These are phyloP conservation scores for Ips nitidus DNA, from an alignment of 1,140 invertebrate genomes.

Conservation along the genomic window DNA sequence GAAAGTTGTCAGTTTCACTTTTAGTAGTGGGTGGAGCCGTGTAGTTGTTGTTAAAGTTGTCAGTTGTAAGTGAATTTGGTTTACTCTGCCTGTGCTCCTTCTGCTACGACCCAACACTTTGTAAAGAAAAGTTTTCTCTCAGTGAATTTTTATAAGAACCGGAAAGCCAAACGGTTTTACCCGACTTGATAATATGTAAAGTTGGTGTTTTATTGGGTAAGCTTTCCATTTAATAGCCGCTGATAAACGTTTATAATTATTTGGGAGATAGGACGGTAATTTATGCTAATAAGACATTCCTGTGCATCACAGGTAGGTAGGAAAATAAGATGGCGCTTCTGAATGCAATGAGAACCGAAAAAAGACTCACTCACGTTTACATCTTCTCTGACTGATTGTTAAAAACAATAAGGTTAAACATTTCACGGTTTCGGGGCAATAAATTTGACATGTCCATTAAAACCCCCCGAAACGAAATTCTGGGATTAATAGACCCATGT, in stretches of 20 bases:
- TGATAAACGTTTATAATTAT: slow-evolving; percentile 36
- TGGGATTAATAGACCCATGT: slow-evolving; percentile 29
- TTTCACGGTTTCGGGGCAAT: slow-evolving; percentile 9
- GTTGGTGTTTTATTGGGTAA: slow-evolving; percentile 32
- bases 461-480: slow-evolving; percentile 11
- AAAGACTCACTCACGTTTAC: background rate
- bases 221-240: slow-evolving; percentile 33
- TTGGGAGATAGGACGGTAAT: slow-evolving; percentile 31
- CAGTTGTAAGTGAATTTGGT: no score
- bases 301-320: slow-evolving; percentile 20
- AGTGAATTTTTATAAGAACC: slow-evolving; percentile 10
- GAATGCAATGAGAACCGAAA: background rate
- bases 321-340: slow-evolving; percentile 27
- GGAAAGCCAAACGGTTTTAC: slow-evolving; percentile 13
- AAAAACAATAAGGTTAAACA: background rate
- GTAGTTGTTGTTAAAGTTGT: no score
- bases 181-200: slow-evolving; percentile 30
- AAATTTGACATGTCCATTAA: slow-evolving; percentile 27
- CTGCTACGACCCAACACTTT: no score
- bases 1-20: no score
- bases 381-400: no score
- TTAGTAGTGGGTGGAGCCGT: no score
- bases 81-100: no score
- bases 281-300: slow-evolving; percentile 35
- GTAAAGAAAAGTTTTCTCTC: background rate